These are phyloP conservation scores for Chiridota heheva DNA, from an alignment of 35 echinoderm and acorn worm genomes.

Conservation along the genomic window DNA sequence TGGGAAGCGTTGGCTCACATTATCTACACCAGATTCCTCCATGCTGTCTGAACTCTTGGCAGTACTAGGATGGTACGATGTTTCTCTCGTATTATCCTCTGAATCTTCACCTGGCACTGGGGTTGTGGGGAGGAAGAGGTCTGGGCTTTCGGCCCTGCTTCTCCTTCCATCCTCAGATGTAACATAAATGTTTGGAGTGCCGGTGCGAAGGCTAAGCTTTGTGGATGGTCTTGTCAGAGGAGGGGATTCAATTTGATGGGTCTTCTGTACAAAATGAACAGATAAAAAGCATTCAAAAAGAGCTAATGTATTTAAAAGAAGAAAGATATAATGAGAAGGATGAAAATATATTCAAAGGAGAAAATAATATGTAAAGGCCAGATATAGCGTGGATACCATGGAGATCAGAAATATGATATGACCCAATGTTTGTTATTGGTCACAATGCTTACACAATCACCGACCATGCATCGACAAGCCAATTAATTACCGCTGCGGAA, in stretches of 20 bases:
- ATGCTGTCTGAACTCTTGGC: not conserved
- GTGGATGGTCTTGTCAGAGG: conserved; percentile 55
- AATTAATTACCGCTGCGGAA: no score
- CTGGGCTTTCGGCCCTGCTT: conserved; percentile 19
- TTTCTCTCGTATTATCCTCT: not conserved
- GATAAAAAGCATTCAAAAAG: not conserved
- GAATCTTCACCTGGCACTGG: conserved; percentile 9
- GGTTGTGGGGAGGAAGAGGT: conserved; percentile 55
- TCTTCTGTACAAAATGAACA: not conserved
- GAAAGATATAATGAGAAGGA: no score
- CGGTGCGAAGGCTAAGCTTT: conserved; percentile 44
- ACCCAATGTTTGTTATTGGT: no score
- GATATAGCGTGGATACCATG: no score
- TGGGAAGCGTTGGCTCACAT: not conserved
- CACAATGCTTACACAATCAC: no score
- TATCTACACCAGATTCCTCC: conserved; percentile 1
- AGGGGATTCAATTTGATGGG: not conserved
- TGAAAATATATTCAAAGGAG: no score
- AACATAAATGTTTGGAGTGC: conserved; percentile 56
- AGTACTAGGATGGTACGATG: conserved; percentile 21
- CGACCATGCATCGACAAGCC: no score
- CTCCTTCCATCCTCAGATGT: conserved; percentile 55
- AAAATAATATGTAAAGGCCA: no score
- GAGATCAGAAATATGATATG: no score
- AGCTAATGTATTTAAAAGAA: no score